phyloP scores from a whole-genome alignment of 2,888 invertebrate genomes.

The Drosophila phalerata region DNA sequence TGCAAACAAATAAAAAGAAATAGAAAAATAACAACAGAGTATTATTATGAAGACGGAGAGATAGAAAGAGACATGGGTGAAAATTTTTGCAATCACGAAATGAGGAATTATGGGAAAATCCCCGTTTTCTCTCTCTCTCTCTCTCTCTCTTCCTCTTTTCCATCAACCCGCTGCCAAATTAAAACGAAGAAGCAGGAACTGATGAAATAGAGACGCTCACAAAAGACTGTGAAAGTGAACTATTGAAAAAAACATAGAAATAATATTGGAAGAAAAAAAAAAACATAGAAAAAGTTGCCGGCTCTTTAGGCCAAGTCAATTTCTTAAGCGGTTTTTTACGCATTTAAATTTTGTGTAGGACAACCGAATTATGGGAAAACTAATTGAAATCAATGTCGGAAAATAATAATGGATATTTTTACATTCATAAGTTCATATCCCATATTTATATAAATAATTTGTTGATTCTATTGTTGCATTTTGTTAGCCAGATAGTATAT shows the following conservation, averaged over 20 bases:
- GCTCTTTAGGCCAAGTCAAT: conserved; percentile 9
- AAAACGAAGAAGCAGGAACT: conserved; percentile 32
- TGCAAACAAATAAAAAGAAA: conserved; percentile 53
- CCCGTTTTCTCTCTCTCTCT: conserved; percentile 2
- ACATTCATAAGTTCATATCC: too few species aligned
- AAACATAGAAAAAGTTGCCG: conserved; percentile 18
- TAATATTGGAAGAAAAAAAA: background rate
- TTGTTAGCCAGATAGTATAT: too few species aligned
- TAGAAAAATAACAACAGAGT: conserved; percentile 40
- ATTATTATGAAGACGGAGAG: conserved; percentile 17
- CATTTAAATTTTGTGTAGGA: conserved; percentile 1
- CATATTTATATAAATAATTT: too few species aligned
- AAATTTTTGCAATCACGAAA: conserved; percentile 61
- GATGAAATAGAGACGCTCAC: conserved; percentile 22
- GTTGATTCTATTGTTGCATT: too few species aligned
- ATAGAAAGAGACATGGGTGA: conserved; percentile 44
- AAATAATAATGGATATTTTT: background rate
- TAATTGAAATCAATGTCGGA: background rate
- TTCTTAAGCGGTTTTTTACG: conserved; percentile 26
- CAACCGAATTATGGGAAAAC: background rate
- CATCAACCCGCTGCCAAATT: background rate
- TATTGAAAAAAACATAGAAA: conserved; percentile 9
- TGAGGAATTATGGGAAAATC: conserved; percentile 62
- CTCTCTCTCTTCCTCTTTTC: too few species aligned
- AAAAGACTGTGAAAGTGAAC: conserved; percentile 44